Base-by-base conservation (phyloP, 53 echinoderm and acorn worm genomes). In the Holothuria scabra region DNA sequence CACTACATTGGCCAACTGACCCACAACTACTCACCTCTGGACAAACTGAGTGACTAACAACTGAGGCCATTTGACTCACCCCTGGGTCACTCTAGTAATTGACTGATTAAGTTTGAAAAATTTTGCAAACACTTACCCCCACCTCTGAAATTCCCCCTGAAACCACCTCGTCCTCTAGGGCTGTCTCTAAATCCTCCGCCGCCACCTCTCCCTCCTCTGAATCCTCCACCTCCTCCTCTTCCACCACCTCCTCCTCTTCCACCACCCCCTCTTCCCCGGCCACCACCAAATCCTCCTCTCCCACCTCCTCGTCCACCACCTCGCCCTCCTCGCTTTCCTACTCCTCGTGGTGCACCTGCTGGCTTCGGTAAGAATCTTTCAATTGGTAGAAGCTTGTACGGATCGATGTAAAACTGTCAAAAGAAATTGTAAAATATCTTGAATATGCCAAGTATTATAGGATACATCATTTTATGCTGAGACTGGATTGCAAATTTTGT, bases 331-430 rank as follows among this genome's bases (percentile, higher is more conserved):
- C 93, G 61, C 95, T 86, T 63, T 86, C 90, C 52, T 80, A 76
- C 93, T 10, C 64, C n/a, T 2, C 87, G 87, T 12, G 60, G 56
- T 4, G 61, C 44, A 74, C 95, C 95, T 18, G 87, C 79, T 52
- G 87, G 84, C 24, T 89, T 80, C 23, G 95, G 95, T 2, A 95
- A 88, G 48, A 95, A 95, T 37, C 96, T 87, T 55, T 95, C 93
- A 12, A 93, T 56, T 28, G 93, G 96, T 12, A 95, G 88, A 56
- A 95, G 90, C 88, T 95, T 95, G 76, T 80, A 86, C 1, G 96
- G 96, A 86, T 95, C 96, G 24, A 95, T 95, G 82, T 78, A 95
- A 33, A 95, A 91, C 96, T 95, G 69, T 12, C 28, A 76, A 38
- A 8, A 29, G 25, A 65, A 65, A 22, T 8, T 6, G 25, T 26